These are phyloP conservation scores for Petrophora chlorosata DNA, from an alignment of 2,888 invertebrate species.

Conservation along the genomic window DNA sequence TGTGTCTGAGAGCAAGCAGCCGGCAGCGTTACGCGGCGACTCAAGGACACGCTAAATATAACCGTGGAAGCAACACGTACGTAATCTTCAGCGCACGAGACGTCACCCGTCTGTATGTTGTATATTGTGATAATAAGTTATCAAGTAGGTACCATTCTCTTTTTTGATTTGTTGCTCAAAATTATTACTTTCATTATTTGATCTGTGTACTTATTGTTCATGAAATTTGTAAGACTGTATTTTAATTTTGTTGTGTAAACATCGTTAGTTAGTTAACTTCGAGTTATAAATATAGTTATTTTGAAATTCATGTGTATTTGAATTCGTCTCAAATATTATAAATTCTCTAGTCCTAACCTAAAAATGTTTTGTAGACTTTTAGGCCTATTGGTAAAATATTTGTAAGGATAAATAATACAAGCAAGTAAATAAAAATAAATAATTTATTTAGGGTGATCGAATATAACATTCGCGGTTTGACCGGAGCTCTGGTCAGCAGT, in stretches of 20 bases:
- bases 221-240: conserved; percentile 83
- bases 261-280: conserved; percentile 78
- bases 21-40: neutral
- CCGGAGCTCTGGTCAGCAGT: conserved; percentile 77
- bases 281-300: conserved; percentile 80
- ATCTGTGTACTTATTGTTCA: conserved; percentile 80
- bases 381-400: neutral
- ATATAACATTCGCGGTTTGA: conserved; percentile 67
- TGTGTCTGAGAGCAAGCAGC: neutral
- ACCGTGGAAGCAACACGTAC: conserved; percentile 20
- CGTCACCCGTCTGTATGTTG: conserved; percentile 61
- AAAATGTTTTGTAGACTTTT: neutral
- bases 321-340: neutral
- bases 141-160: conserved; percentile 51
- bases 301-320: conserved; percentile 27
- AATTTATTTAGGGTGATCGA: conserved; percentile 76
- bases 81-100: conserved; percentile 48
- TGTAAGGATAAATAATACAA: conserved; percentile 56
- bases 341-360: no score
- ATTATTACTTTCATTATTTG: conserved; percentile 45
- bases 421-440: conserved; percentile 77
- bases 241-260: conserved; percentile 78
- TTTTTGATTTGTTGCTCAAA: conserved; percentile 49
- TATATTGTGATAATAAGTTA: conserved; percentile 75
- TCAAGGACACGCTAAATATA: neutral